Evolutionary conservation across 2,797 vertebrate species (phyloP).

Genomic region (Sebastes cheni): DNA sequence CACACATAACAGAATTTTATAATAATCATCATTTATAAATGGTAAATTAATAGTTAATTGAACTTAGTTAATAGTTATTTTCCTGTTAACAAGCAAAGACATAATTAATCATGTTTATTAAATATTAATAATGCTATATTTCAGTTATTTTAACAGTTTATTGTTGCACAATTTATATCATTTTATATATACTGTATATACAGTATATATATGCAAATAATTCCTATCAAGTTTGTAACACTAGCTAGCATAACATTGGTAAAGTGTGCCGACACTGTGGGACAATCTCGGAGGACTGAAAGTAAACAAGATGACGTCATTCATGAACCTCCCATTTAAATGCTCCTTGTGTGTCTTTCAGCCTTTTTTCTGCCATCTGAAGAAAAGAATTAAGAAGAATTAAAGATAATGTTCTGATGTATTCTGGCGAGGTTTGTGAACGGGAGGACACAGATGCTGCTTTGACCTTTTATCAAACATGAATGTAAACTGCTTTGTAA

Average conservation of each 20-base stretch:
- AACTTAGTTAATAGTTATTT: no score
- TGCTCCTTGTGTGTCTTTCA: background rate
- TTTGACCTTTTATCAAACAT: constrained; percentile 37
- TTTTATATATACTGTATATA: no score
- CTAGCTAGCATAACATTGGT: background rate
- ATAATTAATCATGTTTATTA: no score
- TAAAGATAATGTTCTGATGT: background rate
- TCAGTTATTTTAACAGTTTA: no score
- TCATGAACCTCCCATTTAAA: background rate
- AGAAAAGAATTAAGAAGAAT: background rate
- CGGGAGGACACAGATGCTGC: constrained; percentile 31
- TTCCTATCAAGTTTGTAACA: background rate
- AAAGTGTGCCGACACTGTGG: background rate
- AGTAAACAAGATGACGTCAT: background rate
- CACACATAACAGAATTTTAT: background rate
- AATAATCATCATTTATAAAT: no score
- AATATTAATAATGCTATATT: no score
- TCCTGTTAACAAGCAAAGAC: no score
- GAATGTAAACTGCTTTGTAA: constrained; percentile 66
- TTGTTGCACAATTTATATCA: no score
- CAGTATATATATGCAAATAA: background rate
- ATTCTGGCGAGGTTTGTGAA: background rate
- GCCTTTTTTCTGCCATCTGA: background rate
- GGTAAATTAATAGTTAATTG: no score
- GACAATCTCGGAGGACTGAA: background rate